Conservation (phyloP, 2,113 vertebrate genomes). For the Amblyornis subalaris region DNA sequence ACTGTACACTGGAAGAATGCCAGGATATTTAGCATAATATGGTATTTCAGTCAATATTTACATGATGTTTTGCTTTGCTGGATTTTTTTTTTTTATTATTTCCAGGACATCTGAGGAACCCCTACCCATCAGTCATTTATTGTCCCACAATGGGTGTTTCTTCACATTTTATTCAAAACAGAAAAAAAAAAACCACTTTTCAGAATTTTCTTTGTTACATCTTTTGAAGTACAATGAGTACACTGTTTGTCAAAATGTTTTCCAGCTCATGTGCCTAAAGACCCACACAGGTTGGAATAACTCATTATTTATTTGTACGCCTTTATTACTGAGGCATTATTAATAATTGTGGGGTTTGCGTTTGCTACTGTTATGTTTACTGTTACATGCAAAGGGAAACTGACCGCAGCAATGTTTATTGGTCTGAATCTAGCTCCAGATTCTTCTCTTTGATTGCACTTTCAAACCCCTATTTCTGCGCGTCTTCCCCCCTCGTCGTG, state of each 20-base stretch:
- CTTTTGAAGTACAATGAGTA: not conserved
- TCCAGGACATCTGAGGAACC: not conserved
- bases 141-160: not conserved
- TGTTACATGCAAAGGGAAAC: not conserved
- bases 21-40: not conserved
- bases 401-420: not conserved
- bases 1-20: not conserved
- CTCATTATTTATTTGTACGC: not conserved
- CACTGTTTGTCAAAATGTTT: not conserved
- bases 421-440: not conserved
- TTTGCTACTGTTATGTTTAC: not conserved
- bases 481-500: rapidly evolving
- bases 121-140: not conserved
- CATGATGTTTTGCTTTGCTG: not conserved
- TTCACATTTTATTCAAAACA: not conserved
- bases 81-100: not conserved
- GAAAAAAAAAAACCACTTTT: not conserved
- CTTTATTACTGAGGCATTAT: not conserved
- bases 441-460: not conserved
- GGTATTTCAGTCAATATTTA: not conserved
- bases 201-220: not conserved
- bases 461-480: not conserved
- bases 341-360: not conserved
- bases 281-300: not conserved
- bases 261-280: not conserved